These are phyloP conservation scores for Enteromius trimaculatus DNA, from an alignment of 2,797 vertebrate species.

Conservation along the genomic window DNA sequence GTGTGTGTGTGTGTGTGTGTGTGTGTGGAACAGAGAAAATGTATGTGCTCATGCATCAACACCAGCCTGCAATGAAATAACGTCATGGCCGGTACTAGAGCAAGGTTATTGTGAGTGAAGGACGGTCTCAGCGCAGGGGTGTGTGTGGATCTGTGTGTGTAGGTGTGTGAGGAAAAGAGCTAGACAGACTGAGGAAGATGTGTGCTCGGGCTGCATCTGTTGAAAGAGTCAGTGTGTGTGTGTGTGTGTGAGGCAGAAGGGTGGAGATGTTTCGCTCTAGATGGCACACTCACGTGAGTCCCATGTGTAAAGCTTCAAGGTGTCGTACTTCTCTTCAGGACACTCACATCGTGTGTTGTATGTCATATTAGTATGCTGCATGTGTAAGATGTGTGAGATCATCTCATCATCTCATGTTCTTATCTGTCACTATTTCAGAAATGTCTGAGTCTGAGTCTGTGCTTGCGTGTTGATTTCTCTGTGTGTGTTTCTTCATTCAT, in stretches of 20 bases:
- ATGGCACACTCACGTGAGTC: conserved; percentile 9
- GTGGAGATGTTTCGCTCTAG: conserved; percentile 33
- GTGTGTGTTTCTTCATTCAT: not conserved
- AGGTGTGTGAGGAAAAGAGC: not conserved
- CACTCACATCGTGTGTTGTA: not conserved
- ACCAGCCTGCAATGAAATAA: conserved; percentile 47
- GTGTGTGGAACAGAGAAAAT: not conserved
- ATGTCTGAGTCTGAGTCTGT: not conserved
- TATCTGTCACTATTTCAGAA: not conserved
- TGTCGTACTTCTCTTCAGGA: not conserved
- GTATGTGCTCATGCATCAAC: conserved; percentile 13
- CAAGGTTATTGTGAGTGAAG: conserved; percentile 59
- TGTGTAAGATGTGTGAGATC: not conserved
- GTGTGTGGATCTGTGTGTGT: conserved; percentile 30
- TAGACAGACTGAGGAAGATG: conserved; percentile 22
- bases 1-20: too few species aligned
- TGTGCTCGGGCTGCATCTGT: conserved; percentile 30
- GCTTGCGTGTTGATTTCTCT: not conserved
- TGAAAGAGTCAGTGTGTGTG: not conserved
- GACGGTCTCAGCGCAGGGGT: conserved; percentile 43
- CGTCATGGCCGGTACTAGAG: conserved; percentile 48
- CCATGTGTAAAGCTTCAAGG: not conserved
- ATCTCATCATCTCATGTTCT: not conserved
- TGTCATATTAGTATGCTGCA: conserved; percentile 6
- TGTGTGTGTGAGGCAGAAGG: not conserved